Evolutionary conservation across 2,888 invertebrate species (phyloP), one percentile per base, ranked within the genome.

Genomic region (Griposia aprilina): DNA sequence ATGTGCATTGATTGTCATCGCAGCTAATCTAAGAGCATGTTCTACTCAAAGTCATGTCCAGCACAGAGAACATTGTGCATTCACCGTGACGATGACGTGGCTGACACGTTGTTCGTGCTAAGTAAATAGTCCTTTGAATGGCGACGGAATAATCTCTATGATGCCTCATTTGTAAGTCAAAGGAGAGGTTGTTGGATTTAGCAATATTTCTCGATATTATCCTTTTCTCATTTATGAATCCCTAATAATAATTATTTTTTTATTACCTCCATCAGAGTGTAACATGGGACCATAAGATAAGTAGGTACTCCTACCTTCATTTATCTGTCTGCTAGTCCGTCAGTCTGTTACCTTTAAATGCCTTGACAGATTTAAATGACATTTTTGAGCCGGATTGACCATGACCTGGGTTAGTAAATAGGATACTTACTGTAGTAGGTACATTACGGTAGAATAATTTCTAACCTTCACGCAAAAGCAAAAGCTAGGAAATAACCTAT

Each of bases 1-100:
- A n/a, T 66, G 55, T 74, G 36, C 66, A 50, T 30, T 36, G 81
- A 74, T 84, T 71, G 85, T 80, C 84, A 84, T 84, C 67, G 71
- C 65, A 74, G 52, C 60, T 80, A 67, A 82, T 71, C 69, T 80
- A 45, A 74, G 50, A 60, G 69, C 55, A 74, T 74, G 66, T 79
- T 48, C 45, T 67, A 45, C 63, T 81, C 80, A 84, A 70, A 62
- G 66, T 59, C 74, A 50, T 71, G 57, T 80, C 45, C 70, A 48
- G n/a, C 67, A 50, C 11, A 62, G 63, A 52, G 69, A 26, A 71
- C 66, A 80, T 67, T 70, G 81, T 71, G 70, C 52, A 80, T 80
- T 67, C 60, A 67, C 45, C 55, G 70, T 84, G 81, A 70, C 45
- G 66, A 66, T 84, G 81, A 70, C 45, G 66, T 52, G 66, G 70